These are phyloP conservation scores for Temnothorax nylanderi DNA, from an alignment of 1,140 invertebrate species.

Conservation along the genomic window DNA sequence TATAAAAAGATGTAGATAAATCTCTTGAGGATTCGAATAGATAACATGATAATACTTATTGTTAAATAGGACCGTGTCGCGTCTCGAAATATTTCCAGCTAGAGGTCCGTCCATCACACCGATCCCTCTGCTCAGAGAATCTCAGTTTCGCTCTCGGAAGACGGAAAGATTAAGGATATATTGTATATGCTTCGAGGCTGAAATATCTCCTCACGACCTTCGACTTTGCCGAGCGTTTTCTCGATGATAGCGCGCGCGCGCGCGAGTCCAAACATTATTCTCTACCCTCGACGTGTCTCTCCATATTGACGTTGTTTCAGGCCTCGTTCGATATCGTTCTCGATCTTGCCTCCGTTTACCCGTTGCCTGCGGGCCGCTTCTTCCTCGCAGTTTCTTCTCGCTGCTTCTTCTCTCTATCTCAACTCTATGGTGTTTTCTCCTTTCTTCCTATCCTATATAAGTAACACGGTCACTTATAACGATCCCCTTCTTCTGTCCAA, in stretches of 20 bases:
- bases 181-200: not conserved
- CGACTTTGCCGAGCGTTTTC: slow-evolving; percentile 28
- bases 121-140: not conserved
- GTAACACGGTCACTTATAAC: slow-evolving; percentile 13
- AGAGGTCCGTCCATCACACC: not conserved
- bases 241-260: not conserved
- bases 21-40: not conserved
- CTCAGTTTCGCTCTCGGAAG: not conserved
- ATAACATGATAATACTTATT: too few species aligned
- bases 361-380: not conserved
- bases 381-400: not conserved
- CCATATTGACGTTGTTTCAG: slow-evolving; percentile 4
- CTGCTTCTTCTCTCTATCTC: not conserved
- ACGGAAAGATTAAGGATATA: slow-evolving; percentile 19
- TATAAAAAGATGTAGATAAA: not conserved
- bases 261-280: slow-evolving; percentile 40
- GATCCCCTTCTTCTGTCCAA: slow-evolving; percentile 10
- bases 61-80: too few species aligned
- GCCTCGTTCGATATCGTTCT: not conserved
- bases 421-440: not conserved
- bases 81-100: not conserved
- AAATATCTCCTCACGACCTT: slow-evolving; percentile 34
- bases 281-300: not conserved
- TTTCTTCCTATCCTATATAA: not conserved
- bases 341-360: not conserved